Conservation (phyloP, 2,888 invertebrate species). For the Ischnura elegans region DNA sequence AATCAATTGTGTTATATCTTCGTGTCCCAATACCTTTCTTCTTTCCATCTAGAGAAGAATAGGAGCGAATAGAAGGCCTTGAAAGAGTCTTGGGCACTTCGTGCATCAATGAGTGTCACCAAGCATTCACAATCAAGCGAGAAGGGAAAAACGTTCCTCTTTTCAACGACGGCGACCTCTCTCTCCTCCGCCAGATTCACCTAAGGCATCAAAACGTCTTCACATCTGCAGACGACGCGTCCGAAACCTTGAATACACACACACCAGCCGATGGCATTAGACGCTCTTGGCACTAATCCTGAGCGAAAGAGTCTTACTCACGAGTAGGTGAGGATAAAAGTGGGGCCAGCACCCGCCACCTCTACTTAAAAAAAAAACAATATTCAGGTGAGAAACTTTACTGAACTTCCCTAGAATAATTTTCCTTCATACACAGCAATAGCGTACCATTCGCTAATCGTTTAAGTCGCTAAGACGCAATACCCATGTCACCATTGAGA, state of each 20-base stretch:
- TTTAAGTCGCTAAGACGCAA: no score
- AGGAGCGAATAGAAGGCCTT: background rate
- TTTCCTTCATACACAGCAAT: no score
- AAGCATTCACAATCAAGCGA: slow-evolving; percentile 16
- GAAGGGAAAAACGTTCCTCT: slow-evolving; percentile 16
- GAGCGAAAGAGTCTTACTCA: background rate
- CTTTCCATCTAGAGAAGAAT: background rate
- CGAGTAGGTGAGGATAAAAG: no score
- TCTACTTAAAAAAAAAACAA: no score
- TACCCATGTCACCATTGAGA: no score
- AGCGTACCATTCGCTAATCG: no score
- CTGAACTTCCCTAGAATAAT: no score
- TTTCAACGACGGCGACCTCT: background rate
- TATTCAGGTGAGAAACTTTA: no score
- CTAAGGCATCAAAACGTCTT: background rate
- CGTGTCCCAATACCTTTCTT: background rate
- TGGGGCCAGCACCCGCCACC: no score
- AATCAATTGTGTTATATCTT: background rate
- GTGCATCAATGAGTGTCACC: slow-evolving; percentile 7
- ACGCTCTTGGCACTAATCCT: background rate
- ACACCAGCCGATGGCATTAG: background rate
- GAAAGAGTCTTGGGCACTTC: background rate
- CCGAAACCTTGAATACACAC: background rate
- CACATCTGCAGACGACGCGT: background rate
- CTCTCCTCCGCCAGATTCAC: slow-evolving; percentile 4